phyloP scores from a whole-genome alignment of 1,140 invertebrate species.

The Copidosoma floridanum region DNA sequence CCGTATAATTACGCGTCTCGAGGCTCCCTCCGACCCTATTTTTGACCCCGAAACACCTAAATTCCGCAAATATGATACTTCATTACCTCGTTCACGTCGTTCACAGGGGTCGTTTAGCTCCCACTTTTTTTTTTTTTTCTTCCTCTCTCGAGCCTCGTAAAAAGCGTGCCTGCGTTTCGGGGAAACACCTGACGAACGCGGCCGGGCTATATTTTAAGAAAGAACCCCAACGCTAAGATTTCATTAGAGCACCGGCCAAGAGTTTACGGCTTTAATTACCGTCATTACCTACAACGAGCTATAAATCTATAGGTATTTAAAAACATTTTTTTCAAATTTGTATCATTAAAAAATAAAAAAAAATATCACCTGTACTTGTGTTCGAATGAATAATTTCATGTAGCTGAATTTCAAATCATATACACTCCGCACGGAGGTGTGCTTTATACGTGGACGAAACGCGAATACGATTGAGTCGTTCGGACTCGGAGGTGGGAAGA shows the following conservation, averaged over 20 bases:
- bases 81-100: slow-evolving; percentile 32
- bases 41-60: slow-evolving; percentile 26
- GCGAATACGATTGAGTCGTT: slow-evolving; percentile 18
- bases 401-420: slow-evolving; percentile 10
- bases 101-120: slow-evolving; percentile 27
- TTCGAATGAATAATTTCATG: too few relatives aligned
- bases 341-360: too few relatives aligned
- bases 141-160: slow-evolving; percentile 37
- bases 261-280: too few relatives aligned
- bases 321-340: too few relatives aligned
- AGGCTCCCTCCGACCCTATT: slow-evolving; percentile 29
- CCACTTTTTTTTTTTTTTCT: too few relatives aligned
- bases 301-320: too few relatives aligned
- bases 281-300: too few relatives aligned
- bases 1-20: slow-evolving; percentile 53
- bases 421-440: background rate
- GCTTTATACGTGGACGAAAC: too few relatives aligned
- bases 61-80: slow-evolving; percentile 37
- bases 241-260: too few relatives aligned
- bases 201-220: slow-evolving; percentile 25
- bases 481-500: background rate
- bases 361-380: too few relatives aligned
- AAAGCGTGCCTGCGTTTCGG: slow-evolving; percentile 35
- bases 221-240: too few relatives aligned
- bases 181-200: slow-evolving; percentile 38